Conservation (phyloP, 2,888 invertebrate genomes). For the Cryptocephalus primarius region DNA sequence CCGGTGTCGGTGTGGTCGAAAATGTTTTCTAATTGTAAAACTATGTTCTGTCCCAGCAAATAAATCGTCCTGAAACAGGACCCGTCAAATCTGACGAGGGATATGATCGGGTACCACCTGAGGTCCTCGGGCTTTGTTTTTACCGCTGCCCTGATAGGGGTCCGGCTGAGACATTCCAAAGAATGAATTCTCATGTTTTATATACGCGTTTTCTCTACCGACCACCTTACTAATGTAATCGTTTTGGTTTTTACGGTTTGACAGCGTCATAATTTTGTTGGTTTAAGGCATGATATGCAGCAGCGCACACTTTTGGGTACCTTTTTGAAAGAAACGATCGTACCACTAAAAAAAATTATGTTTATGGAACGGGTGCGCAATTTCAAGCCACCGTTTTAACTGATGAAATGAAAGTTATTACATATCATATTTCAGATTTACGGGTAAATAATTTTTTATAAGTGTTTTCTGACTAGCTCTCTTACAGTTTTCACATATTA, state of each 20-base stretch:
- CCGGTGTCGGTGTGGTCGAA: background rate
- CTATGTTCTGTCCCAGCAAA: slow-evolving; percentile 25
- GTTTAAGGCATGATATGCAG: too few relatives aligned
- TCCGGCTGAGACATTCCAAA: background rate
- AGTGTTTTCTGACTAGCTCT: too few relatives aligned
- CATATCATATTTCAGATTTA: too few relatives aligned
- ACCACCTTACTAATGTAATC: slow-evolving; percentile 11
- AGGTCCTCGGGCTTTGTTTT: slow-evolving; percentile 26
- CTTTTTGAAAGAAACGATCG: too few relatives aligned
- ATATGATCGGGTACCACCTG: slow-evolving; percentile 30
- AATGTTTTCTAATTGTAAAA: slow-evolving; percentile 24
- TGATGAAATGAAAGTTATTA: too few relatives aligned
- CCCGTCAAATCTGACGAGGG: slow-evolving; percentile 31
- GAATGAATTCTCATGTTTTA: background rate
- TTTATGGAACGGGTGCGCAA: too few relatives aligned
- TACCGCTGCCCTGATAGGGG: slow-evolving; percentile 16
- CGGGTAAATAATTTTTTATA: too few relatives aligned
- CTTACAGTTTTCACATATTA: too few relatives aligned
- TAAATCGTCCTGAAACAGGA: slow-evolving; percentile 24
- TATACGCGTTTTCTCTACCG: background rate
- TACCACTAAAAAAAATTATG: too few relatives aligned
- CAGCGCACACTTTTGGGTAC: too few relatives aligned
- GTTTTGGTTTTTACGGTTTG: slow-evolving; percentile 26
- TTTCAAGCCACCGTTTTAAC: too few relatives aligned
- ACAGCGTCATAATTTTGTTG: slow-evolving; percentile 8